These are phyloP conservation scores for Takifugu flavidus DNA, from an alignment of 2,113 vertebrate genomes.

Conservation along the genomic window DNA sequence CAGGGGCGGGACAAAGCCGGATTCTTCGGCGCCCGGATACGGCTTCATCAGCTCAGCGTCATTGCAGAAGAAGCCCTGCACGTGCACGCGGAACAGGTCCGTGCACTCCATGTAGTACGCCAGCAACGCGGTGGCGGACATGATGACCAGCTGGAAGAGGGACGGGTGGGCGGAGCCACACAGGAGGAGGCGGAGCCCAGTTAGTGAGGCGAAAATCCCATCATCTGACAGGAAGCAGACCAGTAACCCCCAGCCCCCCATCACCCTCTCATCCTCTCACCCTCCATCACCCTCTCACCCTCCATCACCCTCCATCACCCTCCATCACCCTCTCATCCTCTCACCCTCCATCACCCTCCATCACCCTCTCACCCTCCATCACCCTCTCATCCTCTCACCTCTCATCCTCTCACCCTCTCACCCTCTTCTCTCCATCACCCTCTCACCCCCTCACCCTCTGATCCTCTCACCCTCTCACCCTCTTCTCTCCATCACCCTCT, in stretches of 20 bases:
- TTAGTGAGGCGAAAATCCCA: neutral
- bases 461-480: no score
- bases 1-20: slow-evolving; percentile 92
- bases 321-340: no score
- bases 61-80: slow-evolving; percentile 99
- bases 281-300: no score
- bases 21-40: slow-evolving; percentile 89
- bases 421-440: slow-evolving; percentile 68
- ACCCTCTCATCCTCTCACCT: slow-evolving; percentile 55
- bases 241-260: no score
- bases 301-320: no score
- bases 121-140: slow-evolving; percentile 94
- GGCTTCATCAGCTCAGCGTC: slow-evolving; percentile 97
- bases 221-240: no score
- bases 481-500: no score
- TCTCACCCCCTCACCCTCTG: no score
- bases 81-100: slow-evolving; percentile 90
- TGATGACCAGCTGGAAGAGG: slow-evolving; percentile 97
- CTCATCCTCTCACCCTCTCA: slow-evolving; percentile 61
- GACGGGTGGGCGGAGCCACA: slow-evolving; percentile 68
- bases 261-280: no score
- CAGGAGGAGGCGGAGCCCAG: neutral
- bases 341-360: no score
- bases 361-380: neutral
- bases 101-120: slow-evolving; percentile 99